Conservation (phyloP, 2,888 invertebrate genomes). For the Dryocosmus kuriphilus region DNA sequence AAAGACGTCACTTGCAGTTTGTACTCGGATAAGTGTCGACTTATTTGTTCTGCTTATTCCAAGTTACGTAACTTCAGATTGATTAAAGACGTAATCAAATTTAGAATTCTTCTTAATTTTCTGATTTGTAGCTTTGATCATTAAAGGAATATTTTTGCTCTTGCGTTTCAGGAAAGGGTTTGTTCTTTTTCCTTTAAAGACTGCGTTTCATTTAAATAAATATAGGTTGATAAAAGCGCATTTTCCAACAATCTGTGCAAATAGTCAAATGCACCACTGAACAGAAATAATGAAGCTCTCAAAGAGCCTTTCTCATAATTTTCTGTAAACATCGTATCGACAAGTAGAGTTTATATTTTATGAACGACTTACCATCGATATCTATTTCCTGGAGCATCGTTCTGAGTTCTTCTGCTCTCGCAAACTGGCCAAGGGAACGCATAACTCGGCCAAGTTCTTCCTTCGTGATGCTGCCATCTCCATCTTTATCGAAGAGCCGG, state of each 20-base stretch:
- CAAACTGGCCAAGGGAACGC: constrained; percentile 92
- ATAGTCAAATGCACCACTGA: constrained; percentile 19
- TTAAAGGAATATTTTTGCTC: neutral
- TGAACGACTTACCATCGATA: constrained; percentile 82
- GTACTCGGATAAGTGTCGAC: constrained; percentile 13
- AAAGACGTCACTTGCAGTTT: constrained; percentile 16
- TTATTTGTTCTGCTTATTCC: neutral
- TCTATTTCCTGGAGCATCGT: constrained; percentile 92
- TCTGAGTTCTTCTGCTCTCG: constrained; percentile 90
- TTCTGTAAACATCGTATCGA: neutral
- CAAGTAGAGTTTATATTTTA: neutral
- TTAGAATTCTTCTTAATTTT: neutral
- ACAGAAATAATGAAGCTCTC: constrained; percentile 25
- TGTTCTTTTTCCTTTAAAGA: neutral
- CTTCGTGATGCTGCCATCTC: constrained; percentile 92
- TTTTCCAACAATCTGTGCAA: neutral
- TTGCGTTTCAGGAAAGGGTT: neutral
- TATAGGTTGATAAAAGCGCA: neutral
- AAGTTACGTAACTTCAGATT: neutral
- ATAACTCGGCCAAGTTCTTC: constrained; percentile 92
- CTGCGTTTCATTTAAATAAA: neutral
- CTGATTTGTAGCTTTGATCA: neutral
- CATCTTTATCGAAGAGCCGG: constrained; percentile 92
- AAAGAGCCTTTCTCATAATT: neutral
- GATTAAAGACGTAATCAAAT: neutral